phyloP scores from a whole-genome alignment of 1,140 invertebrate species.

The Macrobrachium nipponense region DNA sequence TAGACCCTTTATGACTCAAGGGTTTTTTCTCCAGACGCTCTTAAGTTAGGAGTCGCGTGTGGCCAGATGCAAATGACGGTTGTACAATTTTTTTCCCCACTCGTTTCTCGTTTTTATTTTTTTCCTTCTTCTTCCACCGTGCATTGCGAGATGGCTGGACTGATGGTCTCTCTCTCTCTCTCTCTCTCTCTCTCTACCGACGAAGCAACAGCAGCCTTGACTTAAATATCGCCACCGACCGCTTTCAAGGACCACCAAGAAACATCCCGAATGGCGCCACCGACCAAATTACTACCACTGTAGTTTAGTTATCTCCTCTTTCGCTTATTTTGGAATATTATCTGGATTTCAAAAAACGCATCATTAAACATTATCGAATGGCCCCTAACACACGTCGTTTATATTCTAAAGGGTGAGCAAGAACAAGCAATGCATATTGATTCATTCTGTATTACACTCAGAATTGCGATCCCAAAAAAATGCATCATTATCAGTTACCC shows the following conservation, averaged over 20 bases:
- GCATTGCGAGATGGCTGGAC: conserved; percentile 8
- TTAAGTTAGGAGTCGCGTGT: conserved; percentile 23
- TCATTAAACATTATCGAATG: too few species aligned
- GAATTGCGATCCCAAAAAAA: too few species aligned
- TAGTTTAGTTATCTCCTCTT: too few species aligned
- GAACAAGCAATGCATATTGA: too few species aligned
- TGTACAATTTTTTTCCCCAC: too few species aligned
- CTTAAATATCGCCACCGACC: background rate
- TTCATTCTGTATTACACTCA: too few species aligned
- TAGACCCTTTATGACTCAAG: background rate
- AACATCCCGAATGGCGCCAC: background rate
- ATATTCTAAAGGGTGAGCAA: too few species aligned
- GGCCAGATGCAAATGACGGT: conserved; percentile 8
- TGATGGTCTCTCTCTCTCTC: background rate
- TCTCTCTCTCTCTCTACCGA: background rate
- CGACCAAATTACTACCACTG: background rate
- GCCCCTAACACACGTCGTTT: too few species aligned
- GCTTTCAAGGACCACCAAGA: background rate
- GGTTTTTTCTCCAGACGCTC: conserved; percentile 17
- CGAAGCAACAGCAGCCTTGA: background rate
- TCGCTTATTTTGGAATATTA: too few species aligned
- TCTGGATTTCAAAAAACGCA: too few species aligned
- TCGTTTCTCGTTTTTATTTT: background rate
- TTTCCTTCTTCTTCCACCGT: too few species aligned
- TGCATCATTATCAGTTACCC: too few species aligned